Percentiles rank a stretch among this genome's conserved stretches.
These are phyloP conservation scores for Tachysurus fulvidraco DNA, from an alignment of 2,113 vertebrate species.

Conservation along the genomic window DNA sequence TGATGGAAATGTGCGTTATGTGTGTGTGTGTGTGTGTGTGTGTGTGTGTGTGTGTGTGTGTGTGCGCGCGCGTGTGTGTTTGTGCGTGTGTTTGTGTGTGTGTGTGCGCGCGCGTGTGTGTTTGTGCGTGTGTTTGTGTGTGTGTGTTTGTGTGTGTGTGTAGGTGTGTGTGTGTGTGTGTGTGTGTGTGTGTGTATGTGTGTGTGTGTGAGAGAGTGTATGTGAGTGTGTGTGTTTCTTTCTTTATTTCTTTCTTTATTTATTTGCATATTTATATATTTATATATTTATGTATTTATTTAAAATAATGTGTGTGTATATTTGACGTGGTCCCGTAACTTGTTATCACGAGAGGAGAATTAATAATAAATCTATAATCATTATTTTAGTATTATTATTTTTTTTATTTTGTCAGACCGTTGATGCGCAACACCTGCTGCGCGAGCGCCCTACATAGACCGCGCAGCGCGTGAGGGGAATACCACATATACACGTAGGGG, in stretches of 20 bases:
- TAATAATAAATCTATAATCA: not conserved
- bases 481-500: slow-evolving; percentile 45
- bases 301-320: not conserved
- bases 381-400: not conserved
- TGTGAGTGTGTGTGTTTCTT: too few relatives aligned
- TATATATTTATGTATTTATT: not conserved
- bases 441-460: slow-evolving; percentile 70
- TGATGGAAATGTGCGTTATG: not conserved
- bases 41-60: too few relatives aligned
- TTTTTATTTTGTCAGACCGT: not conserved
- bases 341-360: not conserved
- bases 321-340: not conserved
- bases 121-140: too few relatives aligned
- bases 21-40: not conserved
- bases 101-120: too few relatives aligned
- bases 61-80: too few relatives aligned
- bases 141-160: too few relatives aligned
- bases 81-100: too few relatives aligned
- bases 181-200: too few relatives aligned
- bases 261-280: not conserved
- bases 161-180: too few relatives aligned
- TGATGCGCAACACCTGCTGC: slow-evolving; percentile 73
- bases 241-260: too few relatives aligned
- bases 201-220: too few relatives aligned
- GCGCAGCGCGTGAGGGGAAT: slow-evolving; percentile 70